Conservation (phyloP, 2,797 vertebrate genomes). For the Phyllotis vaccarum region DNA sequence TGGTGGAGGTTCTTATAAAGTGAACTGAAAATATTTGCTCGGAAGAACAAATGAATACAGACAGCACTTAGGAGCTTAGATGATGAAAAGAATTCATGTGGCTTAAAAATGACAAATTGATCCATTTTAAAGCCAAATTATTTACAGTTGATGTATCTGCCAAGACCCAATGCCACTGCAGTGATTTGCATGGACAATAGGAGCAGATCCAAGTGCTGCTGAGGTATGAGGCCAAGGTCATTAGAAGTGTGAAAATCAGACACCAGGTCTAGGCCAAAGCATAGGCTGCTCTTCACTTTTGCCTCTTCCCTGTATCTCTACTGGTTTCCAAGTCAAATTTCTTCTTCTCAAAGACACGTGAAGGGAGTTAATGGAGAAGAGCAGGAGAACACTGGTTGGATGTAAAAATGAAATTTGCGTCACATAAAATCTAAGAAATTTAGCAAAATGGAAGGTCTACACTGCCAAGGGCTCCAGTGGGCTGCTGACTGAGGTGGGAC, state of each 20-base stretch:
- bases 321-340: conserved; percentile 28
- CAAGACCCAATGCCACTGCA: conserved; percentile 66
- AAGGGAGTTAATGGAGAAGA: conserved; percentile 29
- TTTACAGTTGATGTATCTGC: conserved; percentile 79
- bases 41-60: conserved; percentile 76
- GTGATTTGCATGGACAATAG: conserved; percentile 62
- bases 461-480: neutral
- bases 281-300: too few species aligned
- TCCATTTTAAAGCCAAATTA: conserved; percentile 82
- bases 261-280: neutral
- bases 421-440: neutral
- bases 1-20: conserved; percentile 62
- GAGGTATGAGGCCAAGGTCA: conserved; percentile 66
- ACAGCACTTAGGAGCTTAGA: conserved; percentile 75
- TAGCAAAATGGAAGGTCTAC: neutral
- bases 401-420: conserved; percentile 42
- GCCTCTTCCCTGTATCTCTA: neutral
- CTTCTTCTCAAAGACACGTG: conserved; percentile 1
- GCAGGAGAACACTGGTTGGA: neutral
- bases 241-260: conserved; percentile 22
- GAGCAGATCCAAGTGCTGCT: conserved; percentile 62
- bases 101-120: conserved; percentile 80
- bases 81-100: conserved; percentile 79
- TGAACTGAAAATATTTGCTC: conserved; percentile 77
- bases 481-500: neutral